These are phyloP conservation scores for Oryctolagus cuniculus DNA, from an alignment of 2,113 vertebrate genomes.

Conservation along the genomic window DNA sequence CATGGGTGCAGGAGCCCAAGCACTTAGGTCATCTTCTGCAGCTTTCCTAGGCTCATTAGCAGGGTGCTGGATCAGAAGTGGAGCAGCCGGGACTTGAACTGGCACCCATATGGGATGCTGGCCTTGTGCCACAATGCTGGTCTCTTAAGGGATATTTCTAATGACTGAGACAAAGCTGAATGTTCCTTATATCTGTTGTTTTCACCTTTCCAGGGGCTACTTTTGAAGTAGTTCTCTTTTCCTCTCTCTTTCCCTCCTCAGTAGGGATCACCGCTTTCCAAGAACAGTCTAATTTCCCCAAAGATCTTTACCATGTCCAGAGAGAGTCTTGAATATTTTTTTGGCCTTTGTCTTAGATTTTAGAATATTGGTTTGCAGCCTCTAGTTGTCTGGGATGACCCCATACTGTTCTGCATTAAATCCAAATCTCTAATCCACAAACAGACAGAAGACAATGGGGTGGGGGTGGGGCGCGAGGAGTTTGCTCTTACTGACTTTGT, in stretches of 20 bases:
- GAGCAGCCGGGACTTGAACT: too few species aligned
- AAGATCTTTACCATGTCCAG: background rate
- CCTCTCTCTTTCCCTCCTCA: background rate
- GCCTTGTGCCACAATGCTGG: too few species aligned
- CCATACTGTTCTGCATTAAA: background rate
- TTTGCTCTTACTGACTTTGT: background rate
- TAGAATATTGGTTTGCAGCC: background rate
- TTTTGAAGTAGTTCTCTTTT: background rate
- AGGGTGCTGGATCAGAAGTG: too few species aligned
- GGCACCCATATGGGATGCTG: too few species aligned
- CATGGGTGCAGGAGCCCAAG: too few species aligned
- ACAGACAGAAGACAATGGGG: background rate
- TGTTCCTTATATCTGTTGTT: background rate
- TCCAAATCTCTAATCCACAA: background rate
- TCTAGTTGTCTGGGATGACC: background rate
- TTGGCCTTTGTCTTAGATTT: background rate
- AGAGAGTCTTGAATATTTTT: background rate
- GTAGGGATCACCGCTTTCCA: background rate
- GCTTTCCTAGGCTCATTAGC: too few species aligned
- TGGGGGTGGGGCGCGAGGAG: background rate
- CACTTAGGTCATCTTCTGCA: too few species aligned
- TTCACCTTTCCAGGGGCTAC: background rate
- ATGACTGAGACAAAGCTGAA: background rate
- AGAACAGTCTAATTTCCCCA: background rate
- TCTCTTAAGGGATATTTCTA: background rate